Evolutionary conservation across 1,140 invertebrate genomes (phyloP), one percentile per base, ranked within the genome.

Genomic region (Solenopsis invicta): DNA sequence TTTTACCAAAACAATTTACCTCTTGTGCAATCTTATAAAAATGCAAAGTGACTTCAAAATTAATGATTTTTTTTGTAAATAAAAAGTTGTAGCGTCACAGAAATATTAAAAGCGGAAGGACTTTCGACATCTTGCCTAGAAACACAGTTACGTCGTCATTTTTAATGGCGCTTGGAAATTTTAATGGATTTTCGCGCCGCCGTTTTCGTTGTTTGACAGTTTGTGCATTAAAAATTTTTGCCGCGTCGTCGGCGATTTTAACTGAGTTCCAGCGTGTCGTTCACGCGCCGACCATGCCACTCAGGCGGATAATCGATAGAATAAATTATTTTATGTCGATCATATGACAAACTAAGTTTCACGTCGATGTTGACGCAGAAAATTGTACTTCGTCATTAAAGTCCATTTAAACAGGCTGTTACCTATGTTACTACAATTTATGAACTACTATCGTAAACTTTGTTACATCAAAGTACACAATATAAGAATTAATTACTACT

Each of bases 251-350:
- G 29, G 41, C n/a, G 69, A 75, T 84, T 84, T 84, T 84, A 84
- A 84, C 41, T 29, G 54, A 84, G 41, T 75, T 82, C 61, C 54
- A 62, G 10, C 45, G 16, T 75, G 80, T 84, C 69, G 54, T 61
- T 75, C 69, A 61, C 54, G 69, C 54, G 54, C 10, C 24, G 29
- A 18, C 41, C 61, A 61, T 48, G 54, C 67, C 41, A 74, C 24
- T 74, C 69, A 56, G 74, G 41, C 54, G 41, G 41, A 84, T 84
- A 84, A 84, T 84, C 80, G 80, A 84, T 84, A 50, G 41, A 84
- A 74, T 84, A 84, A 84, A 84, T 84, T 84, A 84, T 84, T 84
- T 41, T 18, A 61, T 61, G 54, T 84, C 80, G 80, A 84, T 84
- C 80, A 84, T 50, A 62, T 48, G 41, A 45, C 29, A 9, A 84